A percentile compares a stretch with the other conserved stretches of the same genome.
These are phyloP conservation scores for Trachymyrmex septentrionalis DNA, from an alignment of 1,140 invertebrate species.

Conservation along the genomic window DNA sequence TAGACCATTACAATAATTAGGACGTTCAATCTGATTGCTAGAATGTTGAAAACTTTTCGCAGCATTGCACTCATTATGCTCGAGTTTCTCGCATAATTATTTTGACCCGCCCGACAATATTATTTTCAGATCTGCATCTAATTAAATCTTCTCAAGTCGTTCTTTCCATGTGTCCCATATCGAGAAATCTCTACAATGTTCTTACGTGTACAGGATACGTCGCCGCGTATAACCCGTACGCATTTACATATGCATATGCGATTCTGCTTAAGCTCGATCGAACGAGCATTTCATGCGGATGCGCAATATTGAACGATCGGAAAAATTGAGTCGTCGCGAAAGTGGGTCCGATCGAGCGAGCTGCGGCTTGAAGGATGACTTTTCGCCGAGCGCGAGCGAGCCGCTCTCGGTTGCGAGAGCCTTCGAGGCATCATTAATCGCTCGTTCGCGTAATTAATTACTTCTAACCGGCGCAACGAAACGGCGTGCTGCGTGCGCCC, in stretches of 20 bases:
- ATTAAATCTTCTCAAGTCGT: no score
- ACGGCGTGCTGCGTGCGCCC: constrained; percentile 59
- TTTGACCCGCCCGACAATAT: no score
- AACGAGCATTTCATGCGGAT: constrained; percentile 12
- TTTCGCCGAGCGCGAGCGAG: constrained; percentile 59
- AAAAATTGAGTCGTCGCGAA: constrained; percentile 78
- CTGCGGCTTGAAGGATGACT: constrained; percentile 64
- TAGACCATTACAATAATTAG: no score
- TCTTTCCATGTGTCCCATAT: not conserved
- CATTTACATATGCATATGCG: constrained; percentile 37
- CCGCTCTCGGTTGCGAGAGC: constrained; percentile 31
- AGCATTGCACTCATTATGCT: no score
- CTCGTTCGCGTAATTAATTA: constrained; percentile 75
- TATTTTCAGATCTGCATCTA: no score
- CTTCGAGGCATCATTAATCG: constrained; percentile 75
- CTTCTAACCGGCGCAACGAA: constrained; percentile 59
- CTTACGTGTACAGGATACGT: not conserved
- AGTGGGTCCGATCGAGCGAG: constrained; percentile 74
- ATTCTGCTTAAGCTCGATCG: constrained; percentile 44
- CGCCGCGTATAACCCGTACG: not conserved
- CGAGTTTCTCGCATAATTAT: no score
- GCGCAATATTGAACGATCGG: constrained; percentile 45
- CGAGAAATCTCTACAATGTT: constrained; percentile 26
- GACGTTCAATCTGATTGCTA: no score
- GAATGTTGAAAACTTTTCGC: no score